These are phyloP conservation scores for Polymixis lichenea DNA, from an alignment of 2,888 invertebrate genomes.

Conservation along the genomic window DNA sequence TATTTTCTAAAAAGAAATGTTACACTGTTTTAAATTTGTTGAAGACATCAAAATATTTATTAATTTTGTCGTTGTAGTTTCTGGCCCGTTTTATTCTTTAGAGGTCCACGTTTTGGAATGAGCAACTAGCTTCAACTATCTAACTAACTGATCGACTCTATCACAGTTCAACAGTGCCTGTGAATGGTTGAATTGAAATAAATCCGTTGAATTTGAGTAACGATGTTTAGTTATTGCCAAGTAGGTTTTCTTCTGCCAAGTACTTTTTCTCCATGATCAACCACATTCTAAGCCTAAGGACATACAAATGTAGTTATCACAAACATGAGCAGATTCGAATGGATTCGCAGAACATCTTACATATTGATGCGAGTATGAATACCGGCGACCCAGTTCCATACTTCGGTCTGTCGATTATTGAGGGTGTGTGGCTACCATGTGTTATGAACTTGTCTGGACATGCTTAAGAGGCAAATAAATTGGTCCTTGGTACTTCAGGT, in stretches of 20 bases:
- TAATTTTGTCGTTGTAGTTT: no score
- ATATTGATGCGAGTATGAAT: slow-evolving; percentile 63
- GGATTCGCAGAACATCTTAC: slow-evolving; percentile 56
- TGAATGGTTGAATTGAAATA: no score
- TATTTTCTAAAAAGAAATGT: neutral
- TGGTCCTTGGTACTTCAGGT: neutral
- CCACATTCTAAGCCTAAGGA: neutral
- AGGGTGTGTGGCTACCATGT: slow-evolving; percentile 34
- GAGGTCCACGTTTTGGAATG: no score
- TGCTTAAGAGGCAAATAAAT: neutral
- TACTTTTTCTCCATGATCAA: neutral
- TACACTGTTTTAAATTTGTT: no score
- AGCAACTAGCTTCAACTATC: no score
- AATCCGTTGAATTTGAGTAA: no score
- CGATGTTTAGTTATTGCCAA: neutral
- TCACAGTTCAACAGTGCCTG: no score
- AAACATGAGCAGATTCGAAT: slow-evolving; percentile 51
- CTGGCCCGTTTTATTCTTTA: no score
- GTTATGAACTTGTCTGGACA: slow-evolving; percentile 10
- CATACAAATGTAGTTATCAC: slow-evolving; percentile 43
- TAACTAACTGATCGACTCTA: no score
- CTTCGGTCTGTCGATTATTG: slow-evolving; percentile 49
- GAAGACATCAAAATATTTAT: no score
- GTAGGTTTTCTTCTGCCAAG: neutral
- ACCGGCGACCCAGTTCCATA: slow-evolving; percentile 55